Conservation (phyloP, 1,140 invertebrate genomes). For the Drosophila nasuta region DNA sequence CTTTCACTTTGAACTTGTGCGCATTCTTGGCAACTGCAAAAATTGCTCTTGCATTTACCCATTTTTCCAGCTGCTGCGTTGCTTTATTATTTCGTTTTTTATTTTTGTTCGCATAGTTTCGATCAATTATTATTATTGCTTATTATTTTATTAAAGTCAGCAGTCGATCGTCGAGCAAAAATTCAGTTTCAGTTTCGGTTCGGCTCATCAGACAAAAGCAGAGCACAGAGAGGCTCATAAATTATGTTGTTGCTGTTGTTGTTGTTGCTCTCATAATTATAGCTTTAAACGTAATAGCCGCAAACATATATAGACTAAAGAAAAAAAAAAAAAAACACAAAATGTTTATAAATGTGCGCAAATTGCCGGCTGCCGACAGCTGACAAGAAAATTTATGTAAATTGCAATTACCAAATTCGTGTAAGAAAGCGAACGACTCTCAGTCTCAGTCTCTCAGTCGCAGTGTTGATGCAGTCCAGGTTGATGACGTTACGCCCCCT, state of each 20-base stretch:
- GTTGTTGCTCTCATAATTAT: conserved; percentile 28
- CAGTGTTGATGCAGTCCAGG: not conserved
- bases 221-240: conserved; percentile 24
- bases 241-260: conserved; percentile 28
- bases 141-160: conserved; percentile 47
- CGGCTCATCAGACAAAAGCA: too few species aligned
- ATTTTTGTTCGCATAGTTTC: conserved; percentile 34
- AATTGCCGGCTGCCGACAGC: conserved; percentile 47
- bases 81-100: not conserved
- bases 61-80: not conserved
- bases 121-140: conserved; percentile 49
- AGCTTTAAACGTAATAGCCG: conserved; percentile 27
- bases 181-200: not conserved
- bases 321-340: conserved; percentile 21
- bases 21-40: conserved; percentile 44
- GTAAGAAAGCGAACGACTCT: conserved; percentile 18
- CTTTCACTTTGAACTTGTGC: conserved; percentile 55
- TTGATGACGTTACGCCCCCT: not conserved
- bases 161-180: not conserved
- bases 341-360: conserved; percentile 49
- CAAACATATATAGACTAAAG: not conserved
- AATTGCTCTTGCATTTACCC: not conserved
- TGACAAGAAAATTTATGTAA: conserved; percentile 50
- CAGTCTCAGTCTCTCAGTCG: not conserved
- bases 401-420: conserved; percentile 46